Percentiles rank a stretch among this genome's conserved stretches.
Conservation (phyloP, 2,888 invertebrate species). For the Hyposoter dolosus region DNA sequence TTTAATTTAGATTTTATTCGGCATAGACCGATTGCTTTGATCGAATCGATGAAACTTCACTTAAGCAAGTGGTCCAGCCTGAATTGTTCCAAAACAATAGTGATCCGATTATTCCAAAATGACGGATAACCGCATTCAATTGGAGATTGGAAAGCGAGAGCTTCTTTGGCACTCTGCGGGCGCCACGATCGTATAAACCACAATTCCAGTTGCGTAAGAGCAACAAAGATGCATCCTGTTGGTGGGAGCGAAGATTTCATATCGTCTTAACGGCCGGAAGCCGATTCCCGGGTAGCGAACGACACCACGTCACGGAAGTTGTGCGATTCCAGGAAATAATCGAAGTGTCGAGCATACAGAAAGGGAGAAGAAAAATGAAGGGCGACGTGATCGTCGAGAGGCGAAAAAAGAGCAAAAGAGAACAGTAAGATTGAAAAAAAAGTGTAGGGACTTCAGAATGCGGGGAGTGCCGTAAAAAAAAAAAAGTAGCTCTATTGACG, state of each 20-base stretch:
- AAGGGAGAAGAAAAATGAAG: neutral
- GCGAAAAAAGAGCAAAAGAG: neutral
- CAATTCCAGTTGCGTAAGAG: neutral
- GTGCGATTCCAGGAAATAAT: slow-evolving; percentile 70
- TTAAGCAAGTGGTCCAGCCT: neutral
- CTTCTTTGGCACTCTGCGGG: neutral
- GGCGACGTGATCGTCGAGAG: neutral
- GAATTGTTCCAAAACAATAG: neutral
- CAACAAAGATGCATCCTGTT: neutral
- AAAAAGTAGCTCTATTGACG: slow-evolving; percentile 59
- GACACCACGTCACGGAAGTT: slow-evolving; percentile 37
- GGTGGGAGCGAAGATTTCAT: neutral
- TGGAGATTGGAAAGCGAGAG: neutral
- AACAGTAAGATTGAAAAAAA: slow-evolving; percentile 35
- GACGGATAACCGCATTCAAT: neutral
- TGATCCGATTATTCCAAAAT: neutral
- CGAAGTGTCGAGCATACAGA: slow-evolving; percentile 50
- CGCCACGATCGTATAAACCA: neutral
- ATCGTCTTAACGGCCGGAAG: slow-evolving; percentile 3
- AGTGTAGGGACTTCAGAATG: slow-evolving; percentile 26
- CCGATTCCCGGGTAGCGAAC: slow-evolving; percentile 34
- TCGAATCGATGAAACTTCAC: neutral
- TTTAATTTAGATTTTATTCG: neutral
- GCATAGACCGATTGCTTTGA: neutral
- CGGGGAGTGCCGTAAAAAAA: slow-evolving; percentile 65